Evolutionary conservation across 2,797 vertebrate genomes (phyloP).

Genomic region (Clamator glandarius): DNA sequence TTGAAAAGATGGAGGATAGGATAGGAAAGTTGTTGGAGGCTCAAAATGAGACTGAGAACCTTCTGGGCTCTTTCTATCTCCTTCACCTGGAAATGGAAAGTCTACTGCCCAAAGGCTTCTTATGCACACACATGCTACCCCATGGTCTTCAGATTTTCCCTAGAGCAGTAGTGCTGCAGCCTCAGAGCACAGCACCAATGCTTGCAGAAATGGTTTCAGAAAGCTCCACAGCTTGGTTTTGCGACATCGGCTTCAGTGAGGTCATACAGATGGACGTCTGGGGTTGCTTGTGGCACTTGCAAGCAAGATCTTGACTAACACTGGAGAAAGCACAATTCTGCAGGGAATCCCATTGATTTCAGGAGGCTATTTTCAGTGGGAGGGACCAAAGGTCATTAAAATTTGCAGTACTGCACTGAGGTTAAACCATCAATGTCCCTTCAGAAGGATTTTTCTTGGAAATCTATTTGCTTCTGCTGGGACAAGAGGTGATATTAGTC

Average conservation of each 20-base stretch:
- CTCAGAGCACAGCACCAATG: neutral
- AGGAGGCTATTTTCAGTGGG: constrained; percentile 6
- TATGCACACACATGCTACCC: rapidly evolving
- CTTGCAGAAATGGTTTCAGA: neutral
- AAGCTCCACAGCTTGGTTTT: neutral
- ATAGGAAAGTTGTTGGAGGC: neutral
- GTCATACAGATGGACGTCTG: rapidly evolving
- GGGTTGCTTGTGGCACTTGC: neutral
- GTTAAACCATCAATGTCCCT: constrained; percentile 1
- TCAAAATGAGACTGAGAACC: neutral
- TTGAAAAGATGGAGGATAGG: neutral
- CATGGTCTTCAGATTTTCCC: neutral
- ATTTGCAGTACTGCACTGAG: neutral
- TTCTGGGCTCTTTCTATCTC: neutral
- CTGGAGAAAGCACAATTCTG: neutral
- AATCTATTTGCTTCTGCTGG: neutral
- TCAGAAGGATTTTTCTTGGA: neutral
- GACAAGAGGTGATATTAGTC: neutral
- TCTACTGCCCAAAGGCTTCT: neutral
- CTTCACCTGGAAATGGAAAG: neutral
- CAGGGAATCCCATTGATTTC: constrained; percentile 13
- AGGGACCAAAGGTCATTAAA: neutral
- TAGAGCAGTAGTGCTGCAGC: neutral
- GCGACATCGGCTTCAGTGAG: neutral
- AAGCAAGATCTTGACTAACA: neutral